Base-by-base conservation (phyloP, 2,113 vertebrate genomes). In the Phalacrocorax carbo region DNA sequence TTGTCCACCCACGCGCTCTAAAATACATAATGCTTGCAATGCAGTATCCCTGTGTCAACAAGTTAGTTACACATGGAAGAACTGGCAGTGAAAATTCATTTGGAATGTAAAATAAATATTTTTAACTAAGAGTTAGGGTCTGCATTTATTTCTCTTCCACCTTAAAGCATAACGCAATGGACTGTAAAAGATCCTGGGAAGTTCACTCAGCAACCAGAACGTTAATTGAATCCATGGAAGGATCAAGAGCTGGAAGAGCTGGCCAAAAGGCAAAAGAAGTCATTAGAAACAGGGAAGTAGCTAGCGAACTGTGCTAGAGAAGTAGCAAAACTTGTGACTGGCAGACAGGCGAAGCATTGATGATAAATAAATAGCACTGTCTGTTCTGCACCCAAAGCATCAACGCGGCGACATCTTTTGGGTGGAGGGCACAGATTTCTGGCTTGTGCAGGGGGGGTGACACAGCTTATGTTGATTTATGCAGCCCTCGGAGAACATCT, bases 371-470 rank as follows among this genome's bases (percentile, higher is more conserved):
- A 15, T 10, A 71, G 7, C 11, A 1, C 22, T 29, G 46, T 55
- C 25, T 34, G 51, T 27, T 30, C 3, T 71, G 65, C n/a, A 46
- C 42, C 30, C 40, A 8, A 11, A 95, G 61, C 60, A 40, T 29
- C 29, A 17, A 2, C 27, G 4, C 3, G 0, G 0, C 58, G 15
- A 1, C 0, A 0, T 20, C 22, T 51, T 86, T 51, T 15, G 72
- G 65, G 13, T 61, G 77, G 38, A 71, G 44, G 30, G 38, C 8
- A 7, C 9, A 5, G 42, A 8, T 87, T 83, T 48, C 48, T 21
- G 36, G 42, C 42, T 60, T 0, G 0, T 42, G 7, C 0, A 68
- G 32, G 13, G 13, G 8, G 8, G 23, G 15, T 22, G 44, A n/a
- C 4, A 5, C 27, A 38, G 34, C 25, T 70, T 10, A 2, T 19